These are phyloP conservation scores for Caranx melampygus DNA, from an alignment of 2,113 vertebrate genomes.

Conservation along the genomic window DNA sequence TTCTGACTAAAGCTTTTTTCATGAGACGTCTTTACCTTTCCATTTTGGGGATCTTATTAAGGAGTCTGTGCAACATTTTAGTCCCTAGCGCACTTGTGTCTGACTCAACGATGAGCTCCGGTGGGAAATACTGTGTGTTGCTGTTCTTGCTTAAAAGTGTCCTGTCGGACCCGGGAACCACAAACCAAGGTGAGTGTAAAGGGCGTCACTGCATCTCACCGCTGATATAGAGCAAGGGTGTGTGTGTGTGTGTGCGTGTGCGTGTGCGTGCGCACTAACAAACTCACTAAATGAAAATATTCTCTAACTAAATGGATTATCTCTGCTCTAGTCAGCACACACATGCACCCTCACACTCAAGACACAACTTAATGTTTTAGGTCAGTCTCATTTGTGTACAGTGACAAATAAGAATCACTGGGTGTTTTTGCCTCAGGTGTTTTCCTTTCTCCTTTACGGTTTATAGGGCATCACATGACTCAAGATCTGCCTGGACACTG, in stretches of 20 bases:
- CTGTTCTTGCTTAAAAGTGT: constrained; percentile 77
- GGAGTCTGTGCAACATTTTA: constrained; percentile 47
- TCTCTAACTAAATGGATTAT: neutral
- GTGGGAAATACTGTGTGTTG: constrained; percentile 76
- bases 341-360: neutral
- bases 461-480: neutral
- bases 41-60: constrained; percentile 46
- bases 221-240: neutral
- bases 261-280: neutral
- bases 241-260: neutral
- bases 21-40: constrained; percentile 50
- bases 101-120: constrained; percentile 75
- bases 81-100: constrained; percentile 59
- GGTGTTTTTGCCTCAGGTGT: neutral
- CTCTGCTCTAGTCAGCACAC: neutral
- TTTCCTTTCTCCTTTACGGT: neutral
- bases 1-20: constrained; percentile 14
- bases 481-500: neutral
- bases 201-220: neutral
- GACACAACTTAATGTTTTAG: constrained; percentile 3
- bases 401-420: neutral
- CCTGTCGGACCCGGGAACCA: constrained; percentile 77
- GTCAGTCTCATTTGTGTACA: neutral
- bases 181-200: constrained; percentile 82
- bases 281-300: neutral